phyloP scores from a whole-genome alignment of 2,888 invertebrate genomes.

The Blastobasis lacticolella region DNA sequence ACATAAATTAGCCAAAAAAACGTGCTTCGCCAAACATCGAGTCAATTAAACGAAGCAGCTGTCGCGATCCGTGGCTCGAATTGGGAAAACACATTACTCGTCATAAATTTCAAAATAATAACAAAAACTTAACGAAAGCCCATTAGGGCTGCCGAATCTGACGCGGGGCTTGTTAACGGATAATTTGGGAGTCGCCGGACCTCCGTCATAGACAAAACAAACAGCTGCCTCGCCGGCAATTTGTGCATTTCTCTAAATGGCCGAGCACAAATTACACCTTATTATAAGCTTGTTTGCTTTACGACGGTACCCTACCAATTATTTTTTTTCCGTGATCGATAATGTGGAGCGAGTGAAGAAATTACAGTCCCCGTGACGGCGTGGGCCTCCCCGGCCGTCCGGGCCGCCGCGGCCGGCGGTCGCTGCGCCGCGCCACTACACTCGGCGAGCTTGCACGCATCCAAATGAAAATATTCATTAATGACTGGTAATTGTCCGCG shows the following conservation, averaged over 20 bases:
- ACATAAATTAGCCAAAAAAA: constrained; percentile 8
- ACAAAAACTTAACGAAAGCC: constrained; percentile 72
- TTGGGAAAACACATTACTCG: constrained; percentile 56
- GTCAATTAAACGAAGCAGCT: constrained; percentile 60
- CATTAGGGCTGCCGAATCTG: constrained; percentile 75
- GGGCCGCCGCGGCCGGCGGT: constrained; percentile 20
- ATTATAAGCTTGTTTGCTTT: constrained; percentile 76
- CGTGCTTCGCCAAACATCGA: constrained; percentile 21
- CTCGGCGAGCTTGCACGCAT: constrained; percentile 21
- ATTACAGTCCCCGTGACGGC: constrained; percentile 56
- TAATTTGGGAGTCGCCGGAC: constrained; percentile 65
- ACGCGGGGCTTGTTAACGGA: constrained; percentile 73
- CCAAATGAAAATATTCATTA: constrained; percentile 50
- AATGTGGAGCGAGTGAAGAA: constrained; percentile 69
- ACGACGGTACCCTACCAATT: constrained; percentile 72
- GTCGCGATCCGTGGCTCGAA: constrained; percentile 52
- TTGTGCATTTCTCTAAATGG: constrained; percentile 75
- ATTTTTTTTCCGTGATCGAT: constrained; percentile 69
- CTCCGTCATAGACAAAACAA: constrained; percentile 74
- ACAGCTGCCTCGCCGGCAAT: constrained; percentile 68
- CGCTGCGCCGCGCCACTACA: constrained; percentile 5
- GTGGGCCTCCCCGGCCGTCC: constrained; percentile 55
- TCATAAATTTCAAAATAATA: constrained; percentile 66
- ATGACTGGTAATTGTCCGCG: constrained; percentile 50
- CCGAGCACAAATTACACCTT: constrained; percentile 73